phyloP scores from a whole-genome alignment of 2,797 vertebrate genomes.

The Rachycentron canadum region DNA sequence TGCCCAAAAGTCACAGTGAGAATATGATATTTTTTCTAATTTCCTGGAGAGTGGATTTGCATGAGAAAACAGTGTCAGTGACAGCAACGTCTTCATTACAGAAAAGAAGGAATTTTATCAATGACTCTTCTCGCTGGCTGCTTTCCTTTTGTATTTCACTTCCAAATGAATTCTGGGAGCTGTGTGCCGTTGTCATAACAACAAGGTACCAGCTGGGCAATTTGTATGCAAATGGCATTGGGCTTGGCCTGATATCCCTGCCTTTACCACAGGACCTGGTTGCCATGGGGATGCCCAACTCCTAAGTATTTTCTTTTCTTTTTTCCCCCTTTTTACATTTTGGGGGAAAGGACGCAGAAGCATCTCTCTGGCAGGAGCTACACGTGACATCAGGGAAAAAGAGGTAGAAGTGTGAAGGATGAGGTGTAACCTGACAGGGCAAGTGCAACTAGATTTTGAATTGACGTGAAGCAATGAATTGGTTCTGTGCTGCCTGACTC shows the following conservation, averaged over 20 bases:
- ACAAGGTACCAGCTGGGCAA: conserved; percentile 89
- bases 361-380: conserved; percentile 9
- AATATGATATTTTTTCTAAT: neutral
- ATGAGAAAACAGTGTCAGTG: conserved; percentile 29
- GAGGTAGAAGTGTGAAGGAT: conserved; percentile 46
- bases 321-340: conserved; percentile 18
- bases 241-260: conserved; percentile 80
- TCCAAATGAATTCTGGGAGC: conserved; percentile 83
- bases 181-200: conserved; percentile 87
- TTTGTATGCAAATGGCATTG: conserved; percentile 88
- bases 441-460: conserved; percentile 62
- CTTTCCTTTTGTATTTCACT: conserved; percentile 77
- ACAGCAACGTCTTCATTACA: conserved; percentile 47
- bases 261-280: conserved; percentile 79
- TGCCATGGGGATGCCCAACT: conserved; percentile 82
- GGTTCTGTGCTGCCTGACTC: conserved; percentile 57
- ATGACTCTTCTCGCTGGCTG: conserved; percentile 65
- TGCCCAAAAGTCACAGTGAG: conserved; percentile 15
- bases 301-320: conserved; percentile 44
- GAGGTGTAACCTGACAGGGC: conserved; percentile 55
- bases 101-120: conserved; percentile 65
- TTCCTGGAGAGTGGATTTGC: conserved; percentile 43
- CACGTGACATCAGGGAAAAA: conserved; percentile 46
- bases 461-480: conserved; percentile 74
- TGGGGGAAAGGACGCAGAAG: conserved; percentile 7